phyloP scores from a whole-genome alignment of 2,797 vertebrate genomes.

The Discoglossus pictus region DNA sequence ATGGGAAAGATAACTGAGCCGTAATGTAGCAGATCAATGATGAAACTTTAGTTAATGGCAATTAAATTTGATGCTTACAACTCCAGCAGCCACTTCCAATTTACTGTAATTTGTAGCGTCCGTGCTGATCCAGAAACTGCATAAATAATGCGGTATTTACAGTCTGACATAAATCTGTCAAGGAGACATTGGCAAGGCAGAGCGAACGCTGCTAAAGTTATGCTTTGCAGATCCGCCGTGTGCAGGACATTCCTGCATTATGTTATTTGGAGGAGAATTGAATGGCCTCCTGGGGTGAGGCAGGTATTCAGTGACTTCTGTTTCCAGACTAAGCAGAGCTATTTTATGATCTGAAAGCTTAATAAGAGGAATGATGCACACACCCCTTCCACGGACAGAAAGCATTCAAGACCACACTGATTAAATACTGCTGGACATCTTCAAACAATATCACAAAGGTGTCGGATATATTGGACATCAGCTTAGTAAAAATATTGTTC shows the following conservation, averaged over 20 bases:
- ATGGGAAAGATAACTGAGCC: conserved; percentile 24
- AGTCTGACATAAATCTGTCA: conserved; percentile 14
- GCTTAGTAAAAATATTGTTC: too few relatives aligned
- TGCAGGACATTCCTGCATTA: conserved; percentile 5
- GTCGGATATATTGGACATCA: too few relatives aligned
- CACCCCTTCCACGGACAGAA: background rate
- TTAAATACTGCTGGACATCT: too few relatives aligned
- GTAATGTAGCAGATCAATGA: conserved; percentile 19
- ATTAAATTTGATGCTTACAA: conserved; percentile 43
- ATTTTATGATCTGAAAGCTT: conserved; percentile 38
- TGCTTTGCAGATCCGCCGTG: conserved; percentile 1
- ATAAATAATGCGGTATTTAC: conserved; percentile 33
- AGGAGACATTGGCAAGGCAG: conserved; percentile 9
- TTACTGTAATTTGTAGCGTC: conserved; percentile 36
- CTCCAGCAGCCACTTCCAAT: conserved; percentile 42
- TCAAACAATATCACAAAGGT: too few relatives aligned
- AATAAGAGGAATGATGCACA: conserved; percentile 33
- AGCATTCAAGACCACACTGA: too few relatives aligned
- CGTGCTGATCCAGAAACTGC: background rate
- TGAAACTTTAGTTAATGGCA: conserved; percentile 30
- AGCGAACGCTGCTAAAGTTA: conserved; percentile 8
- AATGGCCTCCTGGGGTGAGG: conserved; percentile 17
- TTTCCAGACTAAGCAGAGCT: conserved; percentile 24
- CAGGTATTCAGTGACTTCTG: conserved; percentile 32
- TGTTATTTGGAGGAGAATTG: conserved; percentile 16